phyloP scores from a whole-genome alignment of 2,797 vertebrate genomes.

The Etheostoma perlongum region DNA sequence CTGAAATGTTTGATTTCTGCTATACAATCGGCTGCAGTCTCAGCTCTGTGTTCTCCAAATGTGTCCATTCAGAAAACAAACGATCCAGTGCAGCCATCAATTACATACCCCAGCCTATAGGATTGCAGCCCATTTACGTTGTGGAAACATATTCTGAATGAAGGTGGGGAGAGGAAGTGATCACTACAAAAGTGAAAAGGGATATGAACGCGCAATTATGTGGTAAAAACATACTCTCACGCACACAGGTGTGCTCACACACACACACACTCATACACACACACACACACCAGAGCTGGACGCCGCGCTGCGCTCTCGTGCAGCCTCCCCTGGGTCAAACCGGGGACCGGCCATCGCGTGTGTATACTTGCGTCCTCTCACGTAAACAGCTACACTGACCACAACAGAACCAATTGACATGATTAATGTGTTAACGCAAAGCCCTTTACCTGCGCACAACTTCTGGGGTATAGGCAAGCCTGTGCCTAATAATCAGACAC shows the following conservation, averaged over 20 bases:
- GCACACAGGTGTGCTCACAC: conserved; percentile 1
- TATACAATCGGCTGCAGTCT: conserved; percentile 22
- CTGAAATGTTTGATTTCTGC: conserved; percentile 41
- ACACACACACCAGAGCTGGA: conserved; percentile 43
- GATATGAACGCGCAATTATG: conserved; percentile 29
- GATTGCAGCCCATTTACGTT: conserved; percentile 59
- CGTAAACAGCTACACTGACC: conserved; percentile 21
- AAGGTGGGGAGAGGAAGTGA: conserved; percentile 55
- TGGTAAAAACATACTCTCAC: conserved; percentile 17
- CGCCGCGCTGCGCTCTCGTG: conserved; percentile 41
- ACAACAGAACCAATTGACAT: conserved; percentile 41
- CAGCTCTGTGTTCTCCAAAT: conserved; percentile 45
- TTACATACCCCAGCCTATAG: conserved; percentile 74
- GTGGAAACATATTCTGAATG: conserved; percentile 63
- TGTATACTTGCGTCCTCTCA: neutral
- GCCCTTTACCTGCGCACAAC: conserved; percentile 51
- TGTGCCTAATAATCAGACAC: conserved; percentile 16
- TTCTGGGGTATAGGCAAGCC: conserved; percentile 33
- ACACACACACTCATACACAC: conserved; percentile 28
- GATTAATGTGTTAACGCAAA: conserved; percentile 43
- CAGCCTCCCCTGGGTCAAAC: conserved; percentile 41
- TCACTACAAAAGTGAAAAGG: conserved; percentile 49
- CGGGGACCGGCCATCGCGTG: conserved; percentile 31
- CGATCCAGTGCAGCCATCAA: conserved; percentile 55
- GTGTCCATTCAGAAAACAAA: conserved; percentile 74